Evolutionary conservation across 2,888 invertebrate genomes (phyloP), one percentile per base, ranked within the genome.

Genomic region (Subacronicta megacephala): DNA sequence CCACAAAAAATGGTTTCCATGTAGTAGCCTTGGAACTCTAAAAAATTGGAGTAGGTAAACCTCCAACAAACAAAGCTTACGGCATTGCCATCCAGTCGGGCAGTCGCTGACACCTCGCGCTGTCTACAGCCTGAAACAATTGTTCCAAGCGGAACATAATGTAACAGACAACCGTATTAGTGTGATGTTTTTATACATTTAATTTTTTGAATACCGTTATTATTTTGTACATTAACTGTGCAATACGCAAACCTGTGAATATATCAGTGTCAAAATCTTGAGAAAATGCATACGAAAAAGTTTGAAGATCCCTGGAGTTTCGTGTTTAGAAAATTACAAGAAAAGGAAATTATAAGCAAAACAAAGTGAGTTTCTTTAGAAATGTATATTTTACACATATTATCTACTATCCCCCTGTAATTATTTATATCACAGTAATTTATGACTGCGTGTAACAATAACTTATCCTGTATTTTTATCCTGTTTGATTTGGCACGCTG

Each of bases 291-390:
- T 47, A 73, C 66, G 49, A 79, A 76, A 65, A 52, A 61, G 6
- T 71, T 79, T 12, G 80, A 85, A 9, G 93, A 93, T 66, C 90
- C 90, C 1, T 94, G 94, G 94, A 89, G 74, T 62, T 91, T 88
- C 67, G 83, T 94, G 50, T 92, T 82, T 53, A 90, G 83, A 65
- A 92, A 87, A 63, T 80, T 94, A 23, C 90, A 93, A 64, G 90
- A 93, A 40, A 86, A 84, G 54, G 89, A 92, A 62, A 85, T 93
- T 60, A 82, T 93, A 23, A 88, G 87, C 64, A 82, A 80, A 51
- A 86, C 73, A 79, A 89, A 89, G 93, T 93, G 79, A 89, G 93
- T 31, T 31, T 31, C n/a, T 31, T 5, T 1, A 10, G 1, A 26
- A n/a, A n/a, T n/a, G n/a, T 20, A 1, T 20, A 20, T 20, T 20